Base-by-base conservation (phyloP, 2,888 invertebrate species). In the Ischnus inquisitorius region DNA sequence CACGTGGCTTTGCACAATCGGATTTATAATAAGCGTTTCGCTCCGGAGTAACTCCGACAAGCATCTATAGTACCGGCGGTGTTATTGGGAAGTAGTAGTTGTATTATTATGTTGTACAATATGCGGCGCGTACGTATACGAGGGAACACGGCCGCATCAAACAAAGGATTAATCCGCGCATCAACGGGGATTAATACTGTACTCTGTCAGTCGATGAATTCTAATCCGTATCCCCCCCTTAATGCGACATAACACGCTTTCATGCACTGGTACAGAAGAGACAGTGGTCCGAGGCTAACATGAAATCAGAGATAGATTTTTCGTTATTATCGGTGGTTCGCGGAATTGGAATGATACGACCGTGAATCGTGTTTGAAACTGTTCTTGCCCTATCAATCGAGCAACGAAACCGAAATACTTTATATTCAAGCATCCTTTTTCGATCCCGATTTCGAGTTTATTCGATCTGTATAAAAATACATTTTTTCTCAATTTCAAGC, bases 111-210 rank as follows among this genome's bases (percentile, higher is more conserved):
- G 14, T 5, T 14, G 57, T n/a, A 60, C 25, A 60, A 1, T 34
- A 34, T 10, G 54, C n/a, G 54, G 57, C 14, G 25, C 14, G 25
- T 6, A 28, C 25, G 28, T 28, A 10, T 14, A 25, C 65, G 22
- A 41, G 2, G 10, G 22, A 16, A n/a, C 10, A 39, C 28, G 10
- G 8, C 14, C n/a, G n/a, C 25, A 3, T 19, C 34, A 34, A 48
- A 51, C 69, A 69, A 69, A 28, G 69, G 69, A 69, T 69, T 69
- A 51, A 69, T 69, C 69, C 48, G 34, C 34, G n/a, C 51, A 28
- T 14, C n/a, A 34, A 46, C 10, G 34, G 16, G 22, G 67, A 22
- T 14, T 51, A 51, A 48, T 51, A 28, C 64, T 64, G 64, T 64
- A 39, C 10, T 69, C 69, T 69, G 48, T 51, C 69, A 69, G 34